Evolutionary conservation across 2,888 invertebrate genomes (phyloP).

Genomic region (Nezara viridula): DNA sequence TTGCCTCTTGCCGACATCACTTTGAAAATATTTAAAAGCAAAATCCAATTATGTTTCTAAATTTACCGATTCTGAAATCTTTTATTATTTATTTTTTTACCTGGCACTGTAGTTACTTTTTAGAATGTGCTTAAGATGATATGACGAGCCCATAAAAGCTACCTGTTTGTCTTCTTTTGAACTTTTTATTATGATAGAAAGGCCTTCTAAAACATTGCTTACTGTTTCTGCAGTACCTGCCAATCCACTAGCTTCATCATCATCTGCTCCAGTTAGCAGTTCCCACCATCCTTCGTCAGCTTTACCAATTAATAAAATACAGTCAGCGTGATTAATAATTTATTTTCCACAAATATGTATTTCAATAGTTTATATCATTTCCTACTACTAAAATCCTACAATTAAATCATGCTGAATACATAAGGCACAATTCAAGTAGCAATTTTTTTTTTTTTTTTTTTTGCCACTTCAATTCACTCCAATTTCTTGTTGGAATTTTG

Average conservation of each 20-base stretch:
- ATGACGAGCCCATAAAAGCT: slow-evolving; percentile 81
- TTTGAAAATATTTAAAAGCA: slow-evolving; percentile 1
- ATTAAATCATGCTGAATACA: too few relatives aligned
- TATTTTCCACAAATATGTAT: too few relatives aligned
- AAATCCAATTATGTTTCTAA: not conserved
- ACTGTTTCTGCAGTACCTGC: slow-evolving; percentile 79
- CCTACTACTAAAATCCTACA: too few relatives aligned
- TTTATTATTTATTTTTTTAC: slow-evolving; percentile 69
- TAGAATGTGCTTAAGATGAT: slow-evolving; percentile 80
- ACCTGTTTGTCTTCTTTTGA: slow-evolving; percentile 72
- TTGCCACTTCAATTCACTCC: too few relatives aligned
- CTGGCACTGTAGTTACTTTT: slow-evolving; percentile 79
- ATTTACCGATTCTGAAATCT: not conserved
- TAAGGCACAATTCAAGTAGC: too few relatives aligned
- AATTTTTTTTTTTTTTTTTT: too few relatives aligned
- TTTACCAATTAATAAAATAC: not conserved
- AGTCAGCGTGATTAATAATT: not conserved
- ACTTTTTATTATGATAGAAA: slow-evolving; percentile 76
- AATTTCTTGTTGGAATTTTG: too few relatives aligned
- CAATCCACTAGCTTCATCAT: slow-evolving; percentile 75
- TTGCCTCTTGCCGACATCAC: slow-evolving; percentile 38
- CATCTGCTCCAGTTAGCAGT: slow-evolving; percentile 81
- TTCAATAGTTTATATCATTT: too few relatives aligned
- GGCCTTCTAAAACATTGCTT: slow-evolving; percentile 76
- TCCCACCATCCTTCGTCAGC: slow-evolving; percentile 81